Evolutionary conservation across 2,113 vertebrate genomes (phyloP).

Genomic region (Turdus rufiventris): DNA sequence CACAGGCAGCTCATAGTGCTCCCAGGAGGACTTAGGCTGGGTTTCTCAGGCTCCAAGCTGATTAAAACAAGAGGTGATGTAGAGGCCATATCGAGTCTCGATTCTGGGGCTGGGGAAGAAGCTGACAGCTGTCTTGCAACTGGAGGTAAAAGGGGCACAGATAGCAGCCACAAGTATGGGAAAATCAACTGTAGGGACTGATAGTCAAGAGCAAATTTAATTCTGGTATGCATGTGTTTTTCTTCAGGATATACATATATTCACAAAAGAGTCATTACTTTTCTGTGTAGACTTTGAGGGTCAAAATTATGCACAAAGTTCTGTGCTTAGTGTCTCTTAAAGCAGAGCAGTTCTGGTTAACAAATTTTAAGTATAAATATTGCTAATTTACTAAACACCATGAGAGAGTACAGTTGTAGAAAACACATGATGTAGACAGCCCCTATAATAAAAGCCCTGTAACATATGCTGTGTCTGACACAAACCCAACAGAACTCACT

Average conservation of each 20-base stretch:
- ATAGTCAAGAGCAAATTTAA: background rate
- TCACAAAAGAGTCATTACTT: background rate
- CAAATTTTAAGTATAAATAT: background rate
- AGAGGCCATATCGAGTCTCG: constrained; percentile 70
- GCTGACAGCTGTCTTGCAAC: constrained; percentile 75
- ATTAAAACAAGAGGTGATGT: constrained; percentile 73
- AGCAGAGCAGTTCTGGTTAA: background rate
- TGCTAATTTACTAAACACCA: background rate
- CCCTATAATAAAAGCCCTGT: background rate
- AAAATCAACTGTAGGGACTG: background rate
- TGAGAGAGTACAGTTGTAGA: background rate
- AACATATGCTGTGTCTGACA: background rate
- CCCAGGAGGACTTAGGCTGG: constrained; percentile 65
- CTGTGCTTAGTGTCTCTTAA: background rate
- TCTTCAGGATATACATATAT: background rate
- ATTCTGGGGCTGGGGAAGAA: constrained; percentile 57
- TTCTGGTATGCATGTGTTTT: background rate
- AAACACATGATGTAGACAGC: background rate
- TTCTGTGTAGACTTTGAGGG: background rate
- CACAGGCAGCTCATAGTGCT: constrained; percentile 54
- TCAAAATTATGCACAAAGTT: background rate
- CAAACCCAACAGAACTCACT: background rate
- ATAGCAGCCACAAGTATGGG: constrained; percentile 41
- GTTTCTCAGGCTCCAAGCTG: constrained; percentile 74
- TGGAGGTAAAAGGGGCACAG: constrained; percentile 54